Percentiles rank a stretch among this genome's conserved stretches.
phyloP scores from a whole-genome alignment of 2,113 vertebrate genomes.

The Tyrannus savana region DNA sequence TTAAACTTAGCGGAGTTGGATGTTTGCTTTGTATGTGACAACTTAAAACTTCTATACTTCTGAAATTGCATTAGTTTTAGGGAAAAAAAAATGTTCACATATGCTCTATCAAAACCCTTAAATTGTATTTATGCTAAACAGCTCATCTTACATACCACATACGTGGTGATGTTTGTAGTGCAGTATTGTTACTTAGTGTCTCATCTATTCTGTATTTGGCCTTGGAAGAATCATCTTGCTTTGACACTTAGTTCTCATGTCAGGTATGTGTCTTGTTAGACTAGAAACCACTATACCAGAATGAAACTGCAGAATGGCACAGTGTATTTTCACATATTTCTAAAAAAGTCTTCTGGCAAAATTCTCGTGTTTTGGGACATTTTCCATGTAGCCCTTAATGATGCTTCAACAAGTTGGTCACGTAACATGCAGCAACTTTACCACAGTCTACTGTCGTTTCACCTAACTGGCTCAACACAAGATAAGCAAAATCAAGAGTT shows the following conservation, averaged over 20 bases:
- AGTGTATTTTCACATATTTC: neutral
- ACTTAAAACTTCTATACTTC: neutral
- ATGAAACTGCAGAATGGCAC: neutral
- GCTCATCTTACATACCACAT: neutral
- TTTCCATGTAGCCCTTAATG: neutral
- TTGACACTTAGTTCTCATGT: neutral
- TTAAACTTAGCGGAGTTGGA: neutral
- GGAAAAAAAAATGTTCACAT: neutral
- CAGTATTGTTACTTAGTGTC: neutral
- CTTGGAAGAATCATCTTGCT: neutral
- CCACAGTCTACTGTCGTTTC: neutral
- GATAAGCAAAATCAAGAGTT: neutral
- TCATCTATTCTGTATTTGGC: neutral
- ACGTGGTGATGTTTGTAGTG: neutral
- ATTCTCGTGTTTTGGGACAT: neutral
- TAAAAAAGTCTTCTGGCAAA: neutral
- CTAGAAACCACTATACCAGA: neutral
- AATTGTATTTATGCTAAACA: neutral
- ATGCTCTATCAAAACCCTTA: neutral
- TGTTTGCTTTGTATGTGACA: neutral
- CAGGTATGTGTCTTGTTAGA: neutral
- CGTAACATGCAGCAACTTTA: neutral
- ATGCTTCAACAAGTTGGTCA: neutral
- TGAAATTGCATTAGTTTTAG: neutral
- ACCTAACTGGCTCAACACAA: neutral